Percentiles rank a stretch among this genome's conserved stretches.
Evolutionary conservation across 1,140 invertebrate species (phyloP).

Genomic region (Hycleus phaleratus): DNA sequence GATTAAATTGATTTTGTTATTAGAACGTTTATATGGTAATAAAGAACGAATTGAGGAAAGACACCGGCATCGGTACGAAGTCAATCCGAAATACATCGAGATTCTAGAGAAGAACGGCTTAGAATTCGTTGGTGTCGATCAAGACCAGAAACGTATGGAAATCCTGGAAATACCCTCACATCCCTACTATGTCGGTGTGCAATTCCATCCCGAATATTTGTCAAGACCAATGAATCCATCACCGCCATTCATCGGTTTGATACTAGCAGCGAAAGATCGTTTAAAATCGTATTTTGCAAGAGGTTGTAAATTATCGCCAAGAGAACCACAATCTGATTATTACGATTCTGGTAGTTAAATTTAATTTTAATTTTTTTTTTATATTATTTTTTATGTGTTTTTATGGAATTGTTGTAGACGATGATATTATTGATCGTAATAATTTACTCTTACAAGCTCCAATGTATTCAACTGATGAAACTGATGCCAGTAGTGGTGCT

Average conservation of each 20-base stretch:
- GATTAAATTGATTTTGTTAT: constrained; percentile 26
- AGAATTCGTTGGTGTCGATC: constrained; percentile 80
- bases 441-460: constrained; percentile 13
- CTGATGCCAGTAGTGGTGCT: constrained; percentile 6
- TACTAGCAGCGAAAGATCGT: constrained; percentile 77
- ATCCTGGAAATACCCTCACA: constrained; percentile 67
- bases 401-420: not conserved
- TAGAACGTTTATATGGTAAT: constrained; percentile 79
- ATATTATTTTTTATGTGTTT: not conserved
- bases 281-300: constrained; percentile 60
- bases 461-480: constrained; percentile 10
- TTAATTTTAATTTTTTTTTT: not conserved
- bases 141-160: constrained; percentile 74
- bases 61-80: constrained; percentile 95
- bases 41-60: constrained; percentile 82
- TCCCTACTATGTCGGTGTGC: constrained; percentile 90
- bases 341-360: constrained; percentile 28
- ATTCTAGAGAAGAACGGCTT: constrained; percentile 76
- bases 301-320: constrained; percentile 48
- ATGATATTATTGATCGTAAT: constrained; percentile 7
- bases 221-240: constrained; percentile 89
- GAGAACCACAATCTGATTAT: constrained; percentile 29
- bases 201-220: constrained; percentile 97
- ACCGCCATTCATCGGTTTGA: constrained; percentile 90
- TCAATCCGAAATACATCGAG: constrained; percentile 82